Evolutionary conservation across 2,113 vertebrate genomes (phyloP).

Genomic region (Sinocyclocheilus anshuiensis): DNA sequence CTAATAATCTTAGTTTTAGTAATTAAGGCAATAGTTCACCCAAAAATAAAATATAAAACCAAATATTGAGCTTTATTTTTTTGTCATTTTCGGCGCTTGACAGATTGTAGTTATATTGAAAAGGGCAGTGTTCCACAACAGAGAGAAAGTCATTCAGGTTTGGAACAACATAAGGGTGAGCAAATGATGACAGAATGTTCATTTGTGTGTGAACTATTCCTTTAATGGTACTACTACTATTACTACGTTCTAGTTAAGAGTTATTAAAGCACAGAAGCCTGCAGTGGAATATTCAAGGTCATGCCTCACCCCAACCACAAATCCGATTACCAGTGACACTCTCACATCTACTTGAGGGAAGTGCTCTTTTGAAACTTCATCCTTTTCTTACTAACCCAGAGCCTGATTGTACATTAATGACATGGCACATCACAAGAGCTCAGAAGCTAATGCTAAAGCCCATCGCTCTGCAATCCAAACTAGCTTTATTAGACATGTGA

Average conservation of each 20-base stretch:
- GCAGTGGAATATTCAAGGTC: constrained; percentile 13
- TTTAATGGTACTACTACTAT: constrained; percentile 1
- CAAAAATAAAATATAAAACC: too few species aligned
- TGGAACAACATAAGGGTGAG: neutral
- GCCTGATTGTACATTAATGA: constrained; percentile 29
- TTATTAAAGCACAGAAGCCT: constrained; percentile 17
- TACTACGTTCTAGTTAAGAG: neutral
- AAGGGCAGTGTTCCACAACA: neutral
- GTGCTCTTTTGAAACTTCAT: neutral
- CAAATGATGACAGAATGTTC: neutral
- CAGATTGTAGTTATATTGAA: neutral
- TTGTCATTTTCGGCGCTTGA: neutral
- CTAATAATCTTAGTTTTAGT: too few species aligned
- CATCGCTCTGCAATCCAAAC: constrained; percentile 21
- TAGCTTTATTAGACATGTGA: constrained; percentile 18
- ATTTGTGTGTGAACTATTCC: neutral
- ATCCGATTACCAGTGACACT: constrained; percentile 31
- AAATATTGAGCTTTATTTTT: too few species aligned
- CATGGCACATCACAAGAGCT: constrained; percentile 12
- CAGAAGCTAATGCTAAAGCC: neutral
- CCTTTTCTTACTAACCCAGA: constrained; percentile 13
- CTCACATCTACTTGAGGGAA: constrained; percentile 5
- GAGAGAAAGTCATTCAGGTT: neutral
- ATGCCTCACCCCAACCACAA: constrained; percentile 8
- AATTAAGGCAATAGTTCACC: too few species aligned